Base-by-base conservation (phyloP, 2,797 vertebrate genomes). In the Chloroceryle amazona region DNA sequence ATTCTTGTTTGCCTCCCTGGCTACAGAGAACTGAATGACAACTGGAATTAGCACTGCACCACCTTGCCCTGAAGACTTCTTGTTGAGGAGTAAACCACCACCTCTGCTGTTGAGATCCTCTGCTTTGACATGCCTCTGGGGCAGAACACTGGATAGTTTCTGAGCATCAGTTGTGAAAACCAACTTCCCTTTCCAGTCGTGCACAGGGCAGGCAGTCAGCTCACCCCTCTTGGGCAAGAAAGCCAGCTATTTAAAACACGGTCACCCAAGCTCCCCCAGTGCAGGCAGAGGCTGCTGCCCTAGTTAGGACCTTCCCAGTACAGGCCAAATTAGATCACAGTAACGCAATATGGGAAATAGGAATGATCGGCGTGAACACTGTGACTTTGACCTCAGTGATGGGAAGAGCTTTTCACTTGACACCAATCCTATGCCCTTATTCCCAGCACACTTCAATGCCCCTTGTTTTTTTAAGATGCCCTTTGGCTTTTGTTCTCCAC, bases 201-300 rank as follows among this genome's bases (percentile, higher is more conserved):
- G 18, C n/a, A 23, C 6, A 3, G n/a, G 31, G 31, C 16, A 54
- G 44, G 73, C 41, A 62, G 44, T 21, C 41, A 47, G 33, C 37
- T 61, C 3, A 17, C 16, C 21, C 74, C 49, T 83, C 68, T 4
- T 7, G 33, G 67, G 25, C 46, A 54, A 67, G 72, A 80, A 39
- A 49, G 33, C 11, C 10, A 0, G 16, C 51, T 55, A 55, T 78
- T 80, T 72, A 41, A 66, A 74, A 18, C 13, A 14, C 2, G 0
- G 70, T 26, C 74, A 52, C 37, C 7, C 4, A 9, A n/a, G 55
- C 26, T 66, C n/a, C 54, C 37, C 35, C 0, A 0, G 14, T 0
- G 0, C 8, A 49, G 35, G 37, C 65, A 23, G 29, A 31, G 41
- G 51, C 44, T 49, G 42, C 37, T 89, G 75, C 39, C 68, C 57